Evolutionary conservation across 2,888 invertebrate genomes (phyloP).

Genomic region (Cataglyphis cursor): DNA sequence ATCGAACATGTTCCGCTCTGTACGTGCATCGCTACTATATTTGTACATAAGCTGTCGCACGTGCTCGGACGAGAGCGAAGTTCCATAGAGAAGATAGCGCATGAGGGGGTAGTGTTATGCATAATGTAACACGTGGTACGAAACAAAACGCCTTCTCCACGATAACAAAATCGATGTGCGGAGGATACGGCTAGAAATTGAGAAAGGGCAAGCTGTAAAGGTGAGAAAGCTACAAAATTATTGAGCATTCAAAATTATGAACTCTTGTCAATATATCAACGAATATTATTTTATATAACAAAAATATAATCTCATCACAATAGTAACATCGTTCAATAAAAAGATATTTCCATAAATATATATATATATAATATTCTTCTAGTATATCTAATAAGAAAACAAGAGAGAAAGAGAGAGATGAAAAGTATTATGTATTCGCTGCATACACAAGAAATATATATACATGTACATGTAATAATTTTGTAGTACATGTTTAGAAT

Average conservation of each 20-base stretch:
- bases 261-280: background rate
- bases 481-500: background rate
- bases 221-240: background rate
- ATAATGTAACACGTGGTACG: slow-evolving; percentile 41
- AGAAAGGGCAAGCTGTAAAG: background rate
- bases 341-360: no score
- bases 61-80: slow-evolving; percentile 31
- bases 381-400: background rate
- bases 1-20: background rate
- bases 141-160: slow-evolving; percentile 39
- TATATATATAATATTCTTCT: background rate
- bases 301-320: background rate
- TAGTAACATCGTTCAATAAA: background rate
- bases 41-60: slow-evolving; percentile 38
- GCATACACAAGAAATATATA: background rate
- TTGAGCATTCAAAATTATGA: background rate
- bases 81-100: slow-evolving; percentile 23
- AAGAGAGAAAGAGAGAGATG: background rate
- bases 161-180: slow-evolving; percentile 42
- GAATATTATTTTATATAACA: background rate
- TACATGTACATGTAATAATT: background rate
- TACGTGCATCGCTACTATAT: slow-evolving; percentile 39
- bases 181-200: background rate
- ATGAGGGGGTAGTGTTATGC: slow-evolving; percentile 35
- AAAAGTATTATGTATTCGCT: background rate